phyloP scores from a whole-genome alignment of 2,888 invertebrate genomes.

The Hydraecia micacea region DNA sequence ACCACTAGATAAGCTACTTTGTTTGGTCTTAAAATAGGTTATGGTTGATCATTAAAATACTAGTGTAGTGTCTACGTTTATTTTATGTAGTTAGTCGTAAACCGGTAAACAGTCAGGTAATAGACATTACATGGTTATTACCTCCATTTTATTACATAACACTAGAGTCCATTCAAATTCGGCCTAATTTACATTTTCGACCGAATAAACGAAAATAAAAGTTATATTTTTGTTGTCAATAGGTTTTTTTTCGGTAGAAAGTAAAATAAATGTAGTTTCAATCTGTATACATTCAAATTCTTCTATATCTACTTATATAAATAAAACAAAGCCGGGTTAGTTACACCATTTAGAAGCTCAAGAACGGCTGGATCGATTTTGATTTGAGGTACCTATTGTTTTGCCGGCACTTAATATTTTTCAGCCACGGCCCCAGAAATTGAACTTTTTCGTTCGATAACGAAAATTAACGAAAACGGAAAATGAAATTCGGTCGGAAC shows the following conservation, averaged over 20 bases:
- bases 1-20: not conserved
- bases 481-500: too few species aligned
- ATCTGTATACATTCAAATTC: too few species aligned
- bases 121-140: conserved; percentile 5
- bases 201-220: too few species aligned
- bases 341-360: too few species aligned
- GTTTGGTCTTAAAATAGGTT: not conserved
- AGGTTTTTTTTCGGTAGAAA: too few species aligned
- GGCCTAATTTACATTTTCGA: not conserved
- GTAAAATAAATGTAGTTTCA: too few species aligned
- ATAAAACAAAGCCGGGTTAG: too few species aligned
- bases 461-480: not conserved
- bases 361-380: too few species aligned
- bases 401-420: not conserved
- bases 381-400: too few species aligned
- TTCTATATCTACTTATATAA: too few species aligned
- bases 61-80: conserved; percentile 12
- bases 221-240: too few species aligned
- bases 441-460: not conserved
- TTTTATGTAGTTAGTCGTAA: not conserved
- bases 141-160: conserved; percentile 11
- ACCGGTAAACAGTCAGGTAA: conserved; percentile 5
- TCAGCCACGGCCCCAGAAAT: not conserved
- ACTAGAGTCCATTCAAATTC: not conserved
- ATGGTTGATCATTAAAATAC: conserved; percentile 8